Evolutionary conservation across 2,113 vertebrate species (phyloP).

Genomic region (Puffinus mauretanicus): DNA sequence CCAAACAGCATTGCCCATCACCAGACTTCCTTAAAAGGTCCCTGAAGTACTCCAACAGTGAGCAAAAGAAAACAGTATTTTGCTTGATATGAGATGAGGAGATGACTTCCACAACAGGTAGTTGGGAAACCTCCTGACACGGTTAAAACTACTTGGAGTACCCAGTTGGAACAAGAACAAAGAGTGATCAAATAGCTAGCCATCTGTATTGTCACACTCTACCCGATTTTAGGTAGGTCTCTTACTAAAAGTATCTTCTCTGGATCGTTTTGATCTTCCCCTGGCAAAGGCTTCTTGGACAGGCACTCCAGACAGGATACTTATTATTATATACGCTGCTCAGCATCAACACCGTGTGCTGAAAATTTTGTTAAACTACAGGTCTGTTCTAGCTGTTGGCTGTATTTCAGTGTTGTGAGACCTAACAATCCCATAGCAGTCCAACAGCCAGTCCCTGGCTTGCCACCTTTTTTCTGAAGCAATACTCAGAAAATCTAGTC

Average conservation of each 20-base stretch:
- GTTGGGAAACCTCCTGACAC: neutral
- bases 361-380: neutral
- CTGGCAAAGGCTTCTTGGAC: neutral
- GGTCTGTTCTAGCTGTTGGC: neutral
- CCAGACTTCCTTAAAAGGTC: neutral
- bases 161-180: neutral
- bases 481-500: neutral
- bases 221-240: neutral
- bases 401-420: neutral
- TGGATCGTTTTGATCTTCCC: neutral
- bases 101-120: neutral
- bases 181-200: neutral
- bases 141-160: neutral
- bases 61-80: neutral
- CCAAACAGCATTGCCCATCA: neutral
- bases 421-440: neutral
- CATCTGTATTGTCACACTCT: neutral
- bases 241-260: neutral
- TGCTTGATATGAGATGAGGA: neutral
- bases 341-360: accelerated
- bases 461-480: neutral
- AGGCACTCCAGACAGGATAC: neutral
- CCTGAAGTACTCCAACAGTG: neutral
- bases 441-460: neutral
- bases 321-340: neutral